phyloP scores from a whole-genome alignment of 2,888 invertebrate species.

The Tetheella fluctuosa region DNA sequence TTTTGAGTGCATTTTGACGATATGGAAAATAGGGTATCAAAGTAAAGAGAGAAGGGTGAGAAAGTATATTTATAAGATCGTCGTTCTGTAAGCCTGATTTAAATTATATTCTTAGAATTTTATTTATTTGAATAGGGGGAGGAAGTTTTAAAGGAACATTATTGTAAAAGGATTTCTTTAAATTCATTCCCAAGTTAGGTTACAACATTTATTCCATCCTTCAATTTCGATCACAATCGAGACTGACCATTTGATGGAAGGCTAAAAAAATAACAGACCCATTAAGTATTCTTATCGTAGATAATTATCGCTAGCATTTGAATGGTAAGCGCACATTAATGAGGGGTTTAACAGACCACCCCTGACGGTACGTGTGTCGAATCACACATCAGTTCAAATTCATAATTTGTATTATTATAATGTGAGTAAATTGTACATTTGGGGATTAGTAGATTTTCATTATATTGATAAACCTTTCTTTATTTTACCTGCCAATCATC shows the following conservation, averaged over 20 bases:
- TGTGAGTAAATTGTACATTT: background rate
- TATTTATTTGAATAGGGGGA: conserved; percentile 1
- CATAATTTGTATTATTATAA: background rate
- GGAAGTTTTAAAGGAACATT: background rate
- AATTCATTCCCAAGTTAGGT: too few species aligned
- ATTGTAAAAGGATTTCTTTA: too few species aligned
- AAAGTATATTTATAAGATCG: background rate
- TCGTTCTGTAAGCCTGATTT: background rate
- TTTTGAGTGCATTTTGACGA: conserved; percentile 11
- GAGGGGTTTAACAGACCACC: conserved; percentile 59
- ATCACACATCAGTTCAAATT: conserved; percentile 31
- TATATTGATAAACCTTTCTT: too few species aligned
- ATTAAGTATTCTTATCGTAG: conserved; percentile 67
- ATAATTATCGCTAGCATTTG: conserved; percentile 59
- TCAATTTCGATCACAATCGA: background rate
- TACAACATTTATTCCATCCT: too few species aligned
- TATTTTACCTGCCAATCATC: too few species aligned
- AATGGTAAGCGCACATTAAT: conserved; percentile 55
- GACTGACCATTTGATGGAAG: background rate
- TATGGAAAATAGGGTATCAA: conserved; percentile 1
- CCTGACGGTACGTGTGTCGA: conserved; percentile 57
- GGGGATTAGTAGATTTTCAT: background rate
- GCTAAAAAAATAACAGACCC: conserved; percentile 18
- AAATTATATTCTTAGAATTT: background rate
- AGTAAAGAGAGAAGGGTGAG: background rate